Percentiles rank a stretch among this genome's conserved stretches.
phyloP scores from a whole-genome alignment of 2,113 vertebrate genomes.

The Thymallus thymallus region DNA sequence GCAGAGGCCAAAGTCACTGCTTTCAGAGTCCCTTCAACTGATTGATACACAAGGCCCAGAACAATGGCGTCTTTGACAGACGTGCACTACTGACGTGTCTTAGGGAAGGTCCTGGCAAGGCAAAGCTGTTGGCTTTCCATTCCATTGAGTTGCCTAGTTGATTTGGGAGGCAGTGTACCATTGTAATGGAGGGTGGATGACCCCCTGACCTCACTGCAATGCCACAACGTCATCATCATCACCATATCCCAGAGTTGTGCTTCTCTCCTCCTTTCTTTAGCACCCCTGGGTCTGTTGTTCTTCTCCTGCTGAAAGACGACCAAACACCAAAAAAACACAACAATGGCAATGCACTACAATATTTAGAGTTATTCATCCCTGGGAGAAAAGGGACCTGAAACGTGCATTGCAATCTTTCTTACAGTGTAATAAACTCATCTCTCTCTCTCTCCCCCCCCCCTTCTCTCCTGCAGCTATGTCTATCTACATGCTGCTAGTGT shows the following conservation, averaged over 20 bases:
- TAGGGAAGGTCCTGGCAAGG: constrained; percentile 61
- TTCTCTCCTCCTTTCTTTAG: constrained; percentile 68
- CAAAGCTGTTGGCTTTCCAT: constrained; percentile 33
- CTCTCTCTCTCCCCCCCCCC: not conserved
- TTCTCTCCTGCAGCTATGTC: constrained; percentile 70
- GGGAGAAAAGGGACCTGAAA: not conserved
- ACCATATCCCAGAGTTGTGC: constrained; percentile 69
- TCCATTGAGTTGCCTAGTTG: constrained; percentile 46
- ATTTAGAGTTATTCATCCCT: not conserved
- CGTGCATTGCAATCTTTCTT: not conserved
- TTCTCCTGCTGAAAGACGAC: constrained; percentile 62
- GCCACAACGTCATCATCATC: constrained; percentile 41
- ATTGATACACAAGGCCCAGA: constrained; percentile 27
- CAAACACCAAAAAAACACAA: not conserved
- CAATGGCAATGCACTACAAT: not conserved
- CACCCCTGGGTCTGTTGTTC: constrained; percentile 56
- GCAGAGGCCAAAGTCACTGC: constrained; percentile 12
- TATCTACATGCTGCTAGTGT: constrained; percentile 84
- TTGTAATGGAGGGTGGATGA: constrained; percentile 40
- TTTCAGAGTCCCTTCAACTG: constrained; percentile 16
- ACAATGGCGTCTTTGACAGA: constrained; percentile 71
- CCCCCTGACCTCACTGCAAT: constrained; percentile 26
- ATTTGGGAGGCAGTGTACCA: constrained; percentile 31
- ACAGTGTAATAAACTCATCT: not conserved
- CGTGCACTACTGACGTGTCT: constrained; percentile 61